phyloP scores from a whole-genome alignment of 2,113 vertebrate genomes.

The Ochotona curzoniae region DNA sequence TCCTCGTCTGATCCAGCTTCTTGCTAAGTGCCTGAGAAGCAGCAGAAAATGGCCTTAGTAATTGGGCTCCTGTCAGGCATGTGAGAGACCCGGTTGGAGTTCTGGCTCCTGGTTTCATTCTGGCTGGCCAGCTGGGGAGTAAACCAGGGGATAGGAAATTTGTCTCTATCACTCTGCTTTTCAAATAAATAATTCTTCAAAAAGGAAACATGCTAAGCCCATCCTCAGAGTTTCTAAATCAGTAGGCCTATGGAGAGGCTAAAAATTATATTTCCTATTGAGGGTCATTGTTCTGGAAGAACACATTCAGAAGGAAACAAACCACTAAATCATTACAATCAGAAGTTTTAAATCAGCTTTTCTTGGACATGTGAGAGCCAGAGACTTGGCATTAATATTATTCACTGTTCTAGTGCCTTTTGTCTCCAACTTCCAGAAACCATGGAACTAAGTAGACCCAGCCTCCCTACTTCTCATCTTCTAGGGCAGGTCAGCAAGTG shows the following conservation, averaged over 20 bases:
- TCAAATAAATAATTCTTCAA: too few relatives aligned
- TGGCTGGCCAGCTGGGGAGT: too few relatives aligned
- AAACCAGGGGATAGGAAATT: too few relatives aligned
- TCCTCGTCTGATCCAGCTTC: too few relatives aligned
- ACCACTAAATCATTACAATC: not conserved
- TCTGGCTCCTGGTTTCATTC: too few relatives aligned
- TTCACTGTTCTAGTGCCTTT: not conserved
- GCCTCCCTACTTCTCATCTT: not conserved
- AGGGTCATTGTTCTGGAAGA: conserved; percentile 32
- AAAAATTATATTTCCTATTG: conserved; percentile 36
- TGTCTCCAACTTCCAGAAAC: not conserved
- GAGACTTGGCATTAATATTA: not conserved
- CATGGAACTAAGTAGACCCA: not conserved
- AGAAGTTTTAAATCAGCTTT: not conserved
- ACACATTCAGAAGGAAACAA: conserved; percentile 11
- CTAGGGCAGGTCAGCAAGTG: not conserved
- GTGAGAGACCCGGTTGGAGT: too few relatives aligned
- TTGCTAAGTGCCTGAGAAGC: too few relatives aligned
- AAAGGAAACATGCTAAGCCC: not conserved
- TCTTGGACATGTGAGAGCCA: not conserved
- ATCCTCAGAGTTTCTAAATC: conserved; percentile 44
- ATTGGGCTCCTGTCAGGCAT: too few relatives aligned
- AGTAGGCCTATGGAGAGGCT: not conserved
- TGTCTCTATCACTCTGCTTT: too few relatives aligned
- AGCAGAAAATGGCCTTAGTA: too few relatives aligned